These are phyloP conservation scores for Anoplius nigerrimus DNA, from an alignment of 2,888 invertebrate species.

Conservation along the genomic window DNA sequence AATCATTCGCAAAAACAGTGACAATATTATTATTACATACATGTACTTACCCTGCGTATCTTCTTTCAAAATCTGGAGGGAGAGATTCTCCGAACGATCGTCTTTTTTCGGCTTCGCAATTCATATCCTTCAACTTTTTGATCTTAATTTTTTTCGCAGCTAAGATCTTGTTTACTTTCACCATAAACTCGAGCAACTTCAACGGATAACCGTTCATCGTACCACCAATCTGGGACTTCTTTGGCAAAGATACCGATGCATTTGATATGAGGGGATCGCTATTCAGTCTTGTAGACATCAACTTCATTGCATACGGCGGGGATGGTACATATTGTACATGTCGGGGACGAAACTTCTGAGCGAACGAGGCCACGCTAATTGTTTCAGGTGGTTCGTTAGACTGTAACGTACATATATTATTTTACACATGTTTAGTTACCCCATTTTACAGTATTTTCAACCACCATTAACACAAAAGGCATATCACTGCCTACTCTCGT, in stretches of 20 bases:
- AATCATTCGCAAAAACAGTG: constrained; percentile 7
- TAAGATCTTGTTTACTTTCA: constrained; percentile 90
- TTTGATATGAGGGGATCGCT: constrained; percentile 84
- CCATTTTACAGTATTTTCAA: neutral
- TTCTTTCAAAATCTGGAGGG: constrained; percentile 91
- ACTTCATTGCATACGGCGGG: constrained; percentile 69
- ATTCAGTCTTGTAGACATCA: constrained; percentile 74
- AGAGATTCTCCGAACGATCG: constrained; percentile 87
- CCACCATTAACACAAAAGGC: too few relatives aligned
- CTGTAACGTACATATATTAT: constrained; percentile 57
- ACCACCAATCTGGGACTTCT: constrained; percentile 75
- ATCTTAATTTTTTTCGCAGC: constrained; percentile 89
- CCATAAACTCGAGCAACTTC: constrained; percentile 89
- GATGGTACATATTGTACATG: constrained; percentile 77
- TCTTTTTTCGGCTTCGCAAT: constrained; percentile 91
- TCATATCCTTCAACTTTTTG: constrained; percentile 88
- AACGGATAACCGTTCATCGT: constrained; percentile 89
- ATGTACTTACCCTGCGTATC: constrained; percentile 86
- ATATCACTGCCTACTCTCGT: neutral
- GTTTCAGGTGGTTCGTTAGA: constrained; percentile 95
- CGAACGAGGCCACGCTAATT: constrained; percentile 88
- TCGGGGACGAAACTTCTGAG: constrained; percentile 86
- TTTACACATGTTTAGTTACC: neutral
- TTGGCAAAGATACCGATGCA: constrained; percentile 65
- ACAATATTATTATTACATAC: constrained; percentile 7